Percentiles rank a stretch among this genome's conserved stretches.
Conservation (phyloP, 1,140 invertebrate species). For the Bombyx mandarina region DNA sequence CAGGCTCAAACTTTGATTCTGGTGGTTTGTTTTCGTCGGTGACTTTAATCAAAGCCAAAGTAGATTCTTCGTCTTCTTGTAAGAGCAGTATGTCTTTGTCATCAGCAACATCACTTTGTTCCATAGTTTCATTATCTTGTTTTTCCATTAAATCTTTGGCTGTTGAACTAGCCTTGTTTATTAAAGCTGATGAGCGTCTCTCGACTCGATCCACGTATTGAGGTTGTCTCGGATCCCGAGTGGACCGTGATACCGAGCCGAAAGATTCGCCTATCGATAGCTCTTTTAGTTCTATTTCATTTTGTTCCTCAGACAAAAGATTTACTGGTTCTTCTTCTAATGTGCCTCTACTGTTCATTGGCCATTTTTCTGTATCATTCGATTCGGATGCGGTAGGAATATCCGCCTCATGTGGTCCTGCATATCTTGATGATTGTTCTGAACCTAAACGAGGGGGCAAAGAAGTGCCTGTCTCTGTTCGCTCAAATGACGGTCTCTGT, state of each 20-base stretch:
- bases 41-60: constrained; percentile 2
- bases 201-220: background rate
- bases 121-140: background rate
- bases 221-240: background rate
- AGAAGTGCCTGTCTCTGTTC: constrained; percentile 2
- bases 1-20: background rate
- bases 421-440: background rate
- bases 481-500: background rate
- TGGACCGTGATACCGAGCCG: background rate
- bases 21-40: background rate
- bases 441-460: background rate
- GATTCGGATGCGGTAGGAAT: too few relatives aligned
- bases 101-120: background rate
- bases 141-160: constrained; percentile 12
- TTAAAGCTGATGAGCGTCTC: background rate
- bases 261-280: background rate
- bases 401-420: background rate
- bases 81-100: constrained; percentile 11
- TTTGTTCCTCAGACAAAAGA: background rate
- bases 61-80: constrained; percentile 14
- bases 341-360: constrained; percentile 2
- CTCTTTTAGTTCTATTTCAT: background rate
- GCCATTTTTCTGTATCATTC: background rate
- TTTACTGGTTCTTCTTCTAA: background rate
- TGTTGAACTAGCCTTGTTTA: background rate